Evolutionary conservation across 2,797 vertebrate genomes (phyloP), one percentile per base, ranked within the genome.

Genomic region (Myotis myotis): DNA sequence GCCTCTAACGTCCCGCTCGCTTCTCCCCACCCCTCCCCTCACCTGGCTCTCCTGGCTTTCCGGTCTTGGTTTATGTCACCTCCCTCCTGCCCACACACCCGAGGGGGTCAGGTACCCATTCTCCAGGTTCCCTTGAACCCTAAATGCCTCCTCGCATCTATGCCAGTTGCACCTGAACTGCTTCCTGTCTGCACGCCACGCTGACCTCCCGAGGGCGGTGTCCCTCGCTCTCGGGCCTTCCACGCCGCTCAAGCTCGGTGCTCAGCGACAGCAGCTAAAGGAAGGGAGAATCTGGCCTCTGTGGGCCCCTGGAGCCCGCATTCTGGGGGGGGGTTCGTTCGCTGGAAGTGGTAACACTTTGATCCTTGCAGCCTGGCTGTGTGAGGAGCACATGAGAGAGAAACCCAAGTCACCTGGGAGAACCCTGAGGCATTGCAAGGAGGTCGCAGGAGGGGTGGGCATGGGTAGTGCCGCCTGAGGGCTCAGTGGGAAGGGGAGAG

Each of bases 391-490:
- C 2, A 38, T 38, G 8, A 30, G 2, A 30, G 70, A 23, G 79
- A 75, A 68, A 10, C 16, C 25, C 25, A 2, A 22, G 2, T 19
- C 20, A 15, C 1, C 51, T 33, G 3, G 7, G 53, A 51, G 49
- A 44, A 25, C 2, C n/a, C 0, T 8, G 13, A 2, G 1, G 38
- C 10, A 2, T 9, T 36, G 7, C 9, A 1, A 10, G 0, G 0
- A 28, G 38, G 28, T 1, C 2, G 4, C 53, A 6, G 13, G 6
- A 4, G 57, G 6, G 6, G 6, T 0, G 8, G 87, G 6, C 0
- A 0, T 2, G 2, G 0, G 17, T 17, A 49, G 20, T 0, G 10
- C 76, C 23, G 5, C 57, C 23, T n/a, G 2, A 68, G 22, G 66
- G 19, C 33, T 62, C 20, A 0, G 8, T 25, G 7, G n/a, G 44